Percentiles rank a stretch among this genome's conserved stretches.
These are phyloP conservation scores for Hyposoter dolosus DNA, from an alignment of 2,888 invertebrate genomes.

Conservation along the genomic window DNA sequence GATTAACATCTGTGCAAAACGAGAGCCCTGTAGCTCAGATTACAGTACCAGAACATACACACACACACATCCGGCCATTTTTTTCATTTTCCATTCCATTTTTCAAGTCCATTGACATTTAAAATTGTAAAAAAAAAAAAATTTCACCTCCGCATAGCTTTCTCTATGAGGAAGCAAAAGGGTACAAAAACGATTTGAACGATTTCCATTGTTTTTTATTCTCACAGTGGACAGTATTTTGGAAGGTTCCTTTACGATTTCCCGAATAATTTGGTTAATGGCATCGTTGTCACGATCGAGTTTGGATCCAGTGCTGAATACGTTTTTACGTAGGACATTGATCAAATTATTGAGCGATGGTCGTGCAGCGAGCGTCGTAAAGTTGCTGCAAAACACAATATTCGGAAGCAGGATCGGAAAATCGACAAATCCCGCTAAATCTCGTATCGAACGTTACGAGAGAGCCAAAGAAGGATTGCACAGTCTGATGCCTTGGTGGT, in stretches of 20 bases:
- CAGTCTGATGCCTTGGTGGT: conserved; percentile 80
- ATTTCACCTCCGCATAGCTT: no score
- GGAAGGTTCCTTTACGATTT: conserved; percentile 73
- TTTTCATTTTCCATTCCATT: no score
- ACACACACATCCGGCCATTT: no score
- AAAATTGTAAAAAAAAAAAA: no score
- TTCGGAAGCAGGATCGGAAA: conserved; percentile 70
- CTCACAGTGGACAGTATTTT: conserved; percentile 79
- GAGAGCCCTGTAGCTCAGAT: no score
- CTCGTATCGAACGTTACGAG: conserved; percentile 73
- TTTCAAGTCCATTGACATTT: no score
- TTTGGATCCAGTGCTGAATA: conserved; percentile 78
- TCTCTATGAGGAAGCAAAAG: background rate
- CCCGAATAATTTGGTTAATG: conserved; percentile 78
- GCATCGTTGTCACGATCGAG: conserved; percentile 76
- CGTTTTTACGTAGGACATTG: conserved; percentile 75
- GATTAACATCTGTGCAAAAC: no score
- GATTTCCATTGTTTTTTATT: conserved; percentile 35
- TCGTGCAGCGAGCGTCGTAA: conserved; percentile 81
- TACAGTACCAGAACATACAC: no score
- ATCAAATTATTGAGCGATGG: conserved; percentile 80
- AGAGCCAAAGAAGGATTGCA: conserved; percentile 79
- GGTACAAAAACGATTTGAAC: no score
- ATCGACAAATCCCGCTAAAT: conserved; percentile 18
- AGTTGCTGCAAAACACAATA: conserved; percentile 79